Conservation (phyloP, 2,113 vertebrate species). For the Phainopepla nitens region DNA sequence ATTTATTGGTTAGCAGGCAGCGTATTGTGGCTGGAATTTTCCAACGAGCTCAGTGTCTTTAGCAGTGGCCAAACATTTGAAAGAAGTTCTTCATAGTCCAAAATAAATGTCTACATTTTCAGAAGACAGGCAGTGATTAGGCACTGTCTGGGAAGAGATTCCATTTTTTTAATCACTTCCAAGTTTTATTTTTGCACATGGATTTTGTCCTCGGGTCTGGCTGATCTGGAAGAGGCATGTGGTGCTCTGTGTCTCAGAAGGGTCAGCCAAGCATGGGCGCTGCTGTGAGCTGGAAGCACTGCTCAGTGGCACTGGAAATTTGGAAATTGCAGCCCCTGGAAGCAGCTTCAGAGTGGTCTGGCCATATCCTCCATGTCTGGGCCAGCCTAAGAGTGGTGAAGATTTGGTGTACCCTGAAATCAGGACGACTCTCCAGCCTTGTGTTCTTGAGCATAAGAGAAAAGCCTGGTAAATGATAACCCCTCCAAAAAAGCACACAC, state of each 20-base stretch:
- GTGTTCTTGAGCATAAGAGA: rapidly evolving
- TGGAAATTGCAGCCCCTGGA: neutral
- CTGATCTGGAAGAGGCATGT: neutral
- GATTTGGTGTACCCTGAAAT: neutral
- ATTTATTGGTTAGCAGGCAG: neutral
- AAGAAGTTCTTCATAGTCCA: conserved; percentile 1
- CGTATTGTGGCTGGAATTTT: conserved; percentile 27
- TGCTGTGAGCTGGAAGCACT: neutral
- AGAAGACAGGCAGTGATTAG: conserved; percentile 48
- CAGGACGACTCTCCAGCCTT: neutral
- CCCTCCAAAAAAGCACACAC: neutral
- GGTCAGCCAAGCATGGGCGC: neutral
- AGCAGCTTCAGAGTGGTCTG: neutral
- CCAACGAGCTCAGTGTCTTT: neutral
- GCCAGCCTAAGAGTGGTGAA: neutral
- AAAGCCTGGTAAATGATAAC: neutral
- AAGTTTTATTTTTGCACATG: neutral
- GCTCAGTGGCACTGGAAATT: neutral
- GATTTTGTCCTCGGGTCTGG: neutral
- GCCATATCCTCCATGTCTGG: rapidly evolving
- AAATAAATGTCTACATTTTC: conserved; percentile 51
- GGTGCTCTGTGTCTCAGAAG: neutral
- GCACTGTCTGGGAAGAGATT: conserved; percentile 35
- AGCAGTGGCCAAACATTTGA: neutral
- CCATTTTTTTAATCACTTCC: neutral